A percentile compares a stretch with the other conserved stretches of the same genome.
Evolutionary conservation across 2,797 vertebrate genomes (phyloP).

Genomic region (Centropyge bicolor): DNA sequence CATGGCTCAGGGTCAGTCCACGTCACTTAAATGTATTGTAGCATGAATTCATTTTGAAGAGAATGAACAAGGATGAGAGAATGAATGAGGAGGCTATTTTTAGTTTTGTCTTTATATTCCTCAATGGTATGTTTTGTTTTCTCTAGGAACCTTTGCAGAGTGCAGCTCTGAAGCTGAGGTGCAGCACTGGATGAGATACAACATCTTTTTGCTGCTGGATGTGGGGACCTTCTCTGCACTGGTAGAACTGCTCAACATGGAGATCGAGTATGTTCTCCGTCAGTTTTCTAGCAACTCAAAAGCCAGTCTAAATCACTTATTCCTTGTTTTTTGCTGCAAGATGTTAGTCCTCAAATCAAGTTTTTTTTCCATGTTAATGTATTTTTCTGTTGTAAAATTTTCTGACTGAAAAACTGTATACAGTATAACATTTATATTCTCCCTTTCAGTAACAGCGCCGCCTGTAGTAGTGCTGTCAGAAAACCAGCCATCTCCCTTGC

Average conservation of each 20-base stretch:
- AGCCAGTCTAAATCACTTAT: neutral
- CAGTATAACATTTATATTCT: neutral
- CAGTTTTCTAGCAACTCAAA: neutral
- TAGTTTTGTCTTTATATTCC: neutral
- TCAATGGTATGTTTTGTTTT: neutral
- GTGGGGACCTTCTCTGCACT: conserved; percentile 95
- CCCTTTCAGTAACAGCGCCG: conserved; percentile 92
- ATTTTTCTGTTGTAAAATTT: neutral
- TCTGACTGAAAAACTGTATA: neutral
- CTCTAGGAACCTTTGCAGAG: conserved; percentile 93
- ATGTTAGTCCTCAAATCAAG: neutral
- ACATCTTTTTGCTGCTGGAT: conserved; percentile 94
- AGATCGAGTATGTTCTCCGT: conserved; percentile 91
- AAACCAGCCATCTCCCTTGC: conserved; percentile 98
- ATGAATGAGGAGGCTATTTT: neutral
- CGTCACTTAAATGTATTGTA: neutral
- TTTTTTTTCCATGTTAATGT: too few relatives aligned
- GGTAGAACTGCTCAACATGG: conserved; percentile 99
- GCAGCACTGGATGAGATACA: conserved; percentile 97
- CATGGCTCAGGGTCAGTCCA: conserved; percentile 91
- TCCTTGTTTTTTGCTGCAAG: neutral
- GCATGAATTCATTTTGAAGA: neutral
- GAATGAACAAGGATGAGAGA: neutral
- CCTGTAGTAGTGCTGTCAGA: conserved; percentile 96
- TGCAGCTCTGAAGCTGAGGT: conserved; percentile 93